Conservation (phyloP, 2,797 vertebrate genomes). For the Parambassis ranga region DNA sequence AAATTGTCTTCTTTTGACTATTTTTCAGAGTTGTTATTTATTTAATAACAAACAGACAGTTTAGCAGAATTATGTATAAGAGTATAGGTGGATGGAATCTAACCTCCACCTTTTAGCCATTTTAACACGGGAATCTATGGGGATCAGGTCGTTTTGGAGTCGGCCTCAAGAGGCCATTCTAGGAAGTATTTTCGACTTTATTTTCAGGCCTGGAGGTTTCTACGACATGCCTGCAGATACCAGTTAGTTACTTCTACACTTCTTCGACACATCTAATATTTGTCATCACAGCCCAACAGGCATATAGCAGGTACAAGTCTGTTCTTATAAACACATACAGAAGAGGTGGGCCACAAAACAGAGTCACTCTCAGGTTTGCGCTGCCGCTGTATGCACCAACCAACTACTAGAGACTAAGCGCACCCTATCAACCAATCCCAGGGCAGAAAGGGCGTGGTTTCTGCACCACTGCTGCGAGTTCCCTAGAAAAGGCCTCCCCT, state of each 20-base stretch:
- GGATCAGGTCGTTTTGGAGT: too few species aligned
- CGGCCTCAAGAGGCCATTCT: too few species aligned
- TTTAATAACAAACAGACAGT: too few species aligned
- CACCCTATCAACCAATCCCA: slow-evolving; percentile 27
- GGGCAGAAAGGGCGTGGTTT: slow-evolving; percentile 1
- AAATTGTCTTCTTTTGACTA: too few species aligned
- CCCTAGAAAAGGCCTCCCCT: slow-evolving; percentile 33
- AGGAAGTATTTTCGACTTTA: too few species aligned
- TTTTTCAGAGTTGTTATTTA: too few species aligned
- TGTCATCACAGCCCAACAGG: background rate
- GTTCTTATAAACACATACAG: background rate
- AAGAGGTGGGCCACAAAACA: background rate
- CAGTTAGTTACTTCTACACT: background rate
- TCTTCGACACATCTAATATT: background rate
- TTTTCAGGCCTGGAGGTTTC: too few species aligned
- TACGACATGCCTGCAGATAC: background rate
- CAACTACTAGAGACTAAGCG: background rate
- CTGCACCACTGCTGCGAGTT: background rate
- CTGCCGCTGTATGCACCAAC: background rate
- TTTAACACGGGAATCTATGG: too few species aligned
- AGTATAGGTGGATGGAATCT: too few species aligned
- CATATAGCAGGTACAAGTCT: background rate
- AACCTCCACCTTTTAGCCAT: too few species aligned
- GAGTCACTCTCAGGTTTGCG: background rate
- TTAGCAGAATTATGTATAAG: too few species aligned